Evolutionary conservation across 2,797 vertebrate genomes (phyloP).

Genomic region (Enteromius thamalakanensis): DNA sequence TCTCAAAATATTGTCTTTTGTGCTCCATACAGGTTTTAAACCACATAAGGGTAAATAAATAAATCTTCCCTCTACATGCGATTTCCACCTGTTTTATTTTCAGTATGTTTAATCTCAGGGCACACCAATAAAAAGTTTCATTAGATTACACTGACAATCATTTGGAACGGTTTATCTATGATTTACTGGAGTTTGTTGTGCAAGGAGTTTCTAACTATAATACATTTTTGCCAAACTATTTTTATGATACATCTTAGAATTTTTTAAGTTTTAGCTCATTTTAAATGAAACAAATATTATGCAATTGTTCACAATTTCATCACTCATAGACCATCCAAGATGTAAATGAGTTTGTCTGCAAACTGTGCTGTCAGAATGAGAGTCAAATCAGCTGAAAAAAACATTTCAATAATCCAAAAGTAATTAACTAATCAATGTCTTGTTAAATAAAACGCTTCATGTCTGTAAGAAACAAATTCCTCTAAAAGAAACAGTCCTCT

Average conservation of each 20-base stretch:
- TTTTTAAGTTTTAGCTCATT: background rate
- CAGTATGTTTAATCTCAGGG: background rate
- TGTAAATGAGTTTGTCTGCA: background rate
- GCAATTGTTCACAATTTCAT: background rate
- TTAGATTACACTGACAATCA: background rate
- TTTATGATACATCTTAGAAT: background rate
- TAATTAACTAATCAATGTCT: background rate
- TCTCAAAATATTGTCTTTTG: background rate
- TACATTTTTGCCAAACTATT: background rate
- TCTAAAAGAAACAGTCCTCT: background rate
- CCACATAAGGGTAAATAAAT: background rate
- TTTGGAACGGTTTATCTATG: constrained; percentile 7
- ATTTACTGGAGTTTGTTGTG: constrained; percentile 19
- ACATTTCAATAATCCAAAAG: background rate
- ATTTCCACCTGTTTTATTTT: constrained; percentile 13
- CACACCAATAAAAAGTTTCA: background rate
- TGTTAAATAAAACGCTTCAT: background rate
- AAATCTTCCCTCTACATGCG: background rate
- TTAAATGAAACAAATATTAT: background rate
- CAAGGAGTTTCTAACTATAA: constrained; percentile 19
- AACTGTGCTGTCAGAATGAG: background rate
- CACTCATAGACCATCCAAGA: background rate
- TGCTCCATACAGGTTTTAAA: background rate
- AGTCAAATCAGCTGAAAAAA: background rate
- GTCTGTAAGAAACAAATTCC: background rate